Evolutionary conservation across 2,888 invertebrate species (phyloP).

Genomic region (Elmis aenea): DNA sequence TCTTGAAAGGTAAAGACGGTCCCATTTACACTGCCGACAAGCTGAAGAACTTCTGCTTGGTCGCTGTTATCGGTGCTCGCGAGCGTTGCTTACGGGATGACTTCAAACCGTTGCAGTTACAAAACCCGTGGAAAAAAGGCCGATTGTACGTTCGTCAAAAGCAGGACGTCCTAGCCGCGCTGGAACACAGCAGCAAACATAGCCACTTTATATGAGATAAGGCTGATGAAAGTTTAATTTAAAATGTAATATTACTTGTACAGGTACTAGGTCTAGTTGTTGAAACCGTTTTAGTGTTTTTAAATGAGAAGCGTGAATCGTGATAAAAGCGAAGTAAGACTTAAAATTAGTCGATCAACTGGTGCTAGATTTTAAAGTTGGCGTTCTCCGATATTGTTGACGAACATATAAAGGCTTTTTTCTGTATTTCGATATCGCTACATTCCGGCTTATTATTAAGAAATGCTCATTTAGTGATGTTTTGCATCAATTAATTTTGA

Average conservation of each 20-base stretch:
- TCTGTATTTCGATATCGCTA: no score
- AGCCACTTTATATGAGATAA: constrained; percentile 57
- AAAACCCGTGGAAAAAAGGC: constrained; percentile 95
- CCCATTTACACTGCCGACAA: constrained; percentile 82
- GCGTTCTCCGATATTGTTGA: no score
- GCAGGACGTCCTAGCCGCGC: constrained; percentile 81
- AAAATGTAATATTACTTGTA: constrained; percentile 1
- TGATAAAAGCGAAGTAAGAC: no score
- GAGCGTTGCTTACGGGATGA: constrained; percentile 92
- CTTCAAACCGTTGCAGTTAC: constrained; percentile 86
- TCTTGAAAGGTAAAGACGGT: constrained; percentile 77
- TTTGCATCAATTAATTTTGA: no score
- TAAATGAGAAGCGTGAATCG: no score
- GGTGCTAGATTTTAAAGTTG: no score
- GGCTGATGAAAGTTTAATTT: constrained; percentile 11
- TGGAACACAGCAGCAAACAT: constrained; percentile 82
- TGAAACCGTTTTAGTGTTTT: not conserved
- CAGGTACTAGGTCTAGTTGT: not conserved
- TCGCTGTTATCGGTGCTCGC: constrained; percentile 91
- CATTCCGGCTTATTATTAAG: no score
- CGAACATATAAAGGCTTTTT: no score
- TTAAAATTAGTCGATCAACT: no score
- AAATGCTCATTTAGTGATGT: no score
- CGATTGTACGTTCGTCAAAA: constrained; percentile 88
- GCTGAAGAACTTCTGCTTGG: constrained; percentile 85